Base-by-base conservation (phyloP, 2,888 invertebrate species). In the Anthophora plumipes region DNA sequence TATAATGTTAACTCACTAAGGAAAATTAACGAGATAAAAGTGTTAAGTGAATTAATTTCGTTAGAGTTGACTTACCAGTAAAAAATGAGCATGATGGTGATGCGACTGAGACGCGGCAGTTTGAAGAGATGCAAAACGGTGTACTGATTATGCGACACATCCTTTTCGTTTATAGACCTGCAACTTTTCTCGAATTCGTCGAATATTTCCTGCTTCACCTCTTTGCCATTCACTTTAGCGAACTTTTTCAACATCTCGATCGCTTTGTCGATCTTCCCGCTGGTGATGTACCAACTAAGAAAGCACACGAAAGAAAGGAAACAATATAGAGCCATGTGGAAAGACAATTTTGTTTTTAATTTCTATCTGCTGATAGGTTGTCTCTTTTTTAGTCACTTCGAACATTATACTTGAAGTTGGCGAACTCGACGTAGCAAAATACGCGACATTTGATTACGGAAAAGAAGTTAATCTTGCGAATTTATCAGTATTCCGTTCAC, bases 101-200 rank as follows among this genome's bases (percentile, higher is more conserved):
- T 97, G 83, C 95, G 95, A 0, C 97, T 94, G 41, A 98, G 94
- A 0, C 97, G 94, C 0, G 97, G 97, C 0, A 97, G 96, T 87
- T 94, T 96, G 93, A 98, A 97, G 0, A 98, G 95, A 91, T 98
- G 97, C 68, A 97, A 83, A 0, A 97, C 96, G 0, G 97, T 97
- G 92, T 97, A 97, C 0, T 94, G 95, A 70, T 95, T 95, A 83
- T 95, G 95, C 76, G 95, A 94, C 0, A 95, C 95, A 91, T 97
- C 97, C 87, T 96, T 96, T 88, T 96, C 96, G 83, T 96, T 95
- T 12, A 96, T 94, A 88, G 95, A 95, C 0, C 95, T 93, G 75
- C 96, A 97, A 67, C 95, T 95, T 92, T 96, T 96, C 85, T 95
- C 95, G 87, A 98, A 98, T 84, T 96, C 95, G 68, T 95, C 95